These are phyloP conservation scores for Pantala flavescens DNA, from an alignment of 1,140 invertebrate species.

Conservation along the genomic window DNA sequence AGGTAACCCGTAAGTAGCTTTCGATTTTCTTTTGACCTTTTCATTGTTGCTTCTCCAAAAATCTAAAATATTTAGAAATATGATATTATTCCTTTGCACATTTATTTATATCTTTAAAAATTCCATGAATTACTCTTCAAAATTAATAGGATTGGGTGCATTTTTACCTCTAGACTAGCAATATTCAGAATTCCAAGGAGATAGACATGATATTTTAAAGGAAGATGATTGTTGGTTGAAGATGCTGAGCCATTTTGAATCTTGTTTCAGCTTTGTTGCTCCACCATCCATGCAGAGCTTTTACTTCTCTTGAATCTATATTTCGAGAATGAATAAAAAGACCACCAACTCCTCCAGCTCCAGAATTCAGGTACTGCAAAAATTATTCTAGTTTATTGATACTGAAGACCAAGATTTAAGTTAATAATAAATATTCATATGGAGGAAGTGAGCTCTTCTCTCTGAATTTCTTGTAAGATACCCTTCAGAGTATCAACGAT, in stretches of 20 bases:
- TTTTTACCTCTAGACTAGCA: slow-evolving; percentile 39
- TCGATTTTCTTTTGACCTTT: slow-evolving; percentile 38
- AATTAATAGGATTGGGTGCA: too few species aligned
- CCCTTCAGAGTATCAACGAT: too few species aligned
- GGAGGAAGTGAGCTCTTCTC: too few species aligned
- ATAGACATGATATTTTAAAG: slow-evolving; percentile 45
- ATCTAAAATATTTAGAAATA: slow-evolving; percentile 30
- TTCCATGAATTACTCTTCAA: too few species aligned
- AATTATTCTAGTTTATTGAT: too few species aligned
- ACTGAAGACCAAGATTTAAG: too few species aligned
- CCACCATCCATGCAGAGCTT: slow-evolving; percentile 36
- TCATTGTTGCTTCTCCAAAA: slow-evolving; percentile 40
- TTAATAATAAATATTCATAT: too few species aligned
- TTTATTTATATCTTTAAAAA: too few species aligned
- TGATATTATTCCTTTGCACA: too few species aligned
- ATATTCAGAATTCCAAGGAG: slow-evolving; percentile 41
- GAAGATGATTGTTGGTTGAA: slow-evolving; percentile 39
- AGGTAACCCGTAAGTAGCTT: slow-evolving; percentile 45
- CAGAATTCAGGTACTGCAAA: slow-evolving; percentile 45
- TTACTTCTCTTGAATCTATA: slow-evolving; percentile 24
- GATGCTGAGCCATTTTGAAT: slow-evolving; percentile 31
- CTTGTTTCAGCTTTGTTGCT: slow-evolving; percentile 29
- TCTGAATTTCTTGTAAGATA: too few species aligned
- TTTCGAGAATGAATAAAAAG: slow-evolving; percentile 40
- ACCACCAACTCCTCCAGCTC: slow-evolving; percentile 45